Percentiles rank a stretch among this genome's conserved stretches.
These are phyloP conservation scores for Elymnias hypermnestra DNA, from an alignment of 1,140 invertebrate genomes.

Conservation along the genomic window DNA sequence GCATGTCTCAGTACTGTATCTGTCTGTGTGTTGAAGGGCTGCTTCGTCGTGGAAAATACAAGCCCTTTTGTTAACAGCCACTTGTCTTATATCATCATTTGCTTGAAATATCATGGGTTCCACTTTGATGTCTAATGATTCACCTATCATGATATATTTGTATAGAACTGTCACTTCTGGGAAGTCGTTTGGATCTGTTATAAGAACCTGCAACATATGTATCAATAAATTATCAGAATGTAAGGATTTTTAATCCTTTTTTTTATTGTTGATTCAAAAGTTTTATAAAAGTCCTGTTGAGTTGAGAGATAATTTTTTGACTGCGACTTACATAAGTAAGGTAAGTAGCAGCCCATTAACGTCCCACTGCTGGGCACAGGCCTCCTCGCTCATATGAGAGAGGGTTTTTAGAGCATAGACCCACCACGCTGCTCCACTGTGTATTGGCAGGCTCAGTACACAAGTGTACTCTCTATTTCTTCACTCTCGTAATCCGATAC, in stretches of 20 bases:
- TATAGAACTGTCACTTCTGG: slow-evolving; percentile 49
- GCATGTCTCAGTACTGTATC: slow-evolving; percentile 62
- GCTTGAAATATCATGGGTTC: slow-evolving; percentile 43
- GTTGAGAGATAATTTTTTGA: too few relatives aligned
- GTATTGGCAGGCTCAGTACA: too few relatives aligned
- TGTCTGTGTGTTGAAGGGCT: slow-evolving; percentile 36
- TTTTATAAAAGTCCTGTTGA: too few relatives aligned
- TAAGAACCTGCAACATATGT: slow-evolving; percentile 38
- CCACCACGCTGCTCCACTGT: too few relatives aligned
- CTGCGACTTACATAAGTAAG: too few relatives aligned
- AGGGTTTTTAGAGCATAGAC: too few relatives aligned
- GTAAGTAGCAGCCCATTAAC: too few relatives aligned
- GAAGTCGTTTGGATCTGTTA: slow-evolving; percentile 58
- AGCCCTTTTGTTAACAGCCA: slow-evolving; percentile 30
- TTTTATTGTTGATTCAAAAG: too few relatives aligned
- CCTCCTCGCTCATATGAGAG: background rate
- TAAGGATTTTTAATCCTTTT: too few relatives aligned
- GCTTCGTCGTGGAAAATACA: slow-evolving; percentile 60
- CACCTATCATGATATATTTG: slow-evolving; percentile 34
- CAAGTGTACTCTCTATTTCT: too few relatives aligned
- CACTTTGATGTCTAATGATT: slow-evolving; percentile 49
- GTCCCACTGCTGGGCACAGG: too few relatives aligned
- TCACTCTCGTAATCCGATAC: too few relatives aligned
- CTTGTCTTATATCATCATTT: slow-evolving; percentile 29
- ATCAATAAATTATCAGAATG: background rate